phyloP scores from a whole-genome alignment of 2,797 vertebrate species.

The Buphagus erythrorhynchus region DNA sequence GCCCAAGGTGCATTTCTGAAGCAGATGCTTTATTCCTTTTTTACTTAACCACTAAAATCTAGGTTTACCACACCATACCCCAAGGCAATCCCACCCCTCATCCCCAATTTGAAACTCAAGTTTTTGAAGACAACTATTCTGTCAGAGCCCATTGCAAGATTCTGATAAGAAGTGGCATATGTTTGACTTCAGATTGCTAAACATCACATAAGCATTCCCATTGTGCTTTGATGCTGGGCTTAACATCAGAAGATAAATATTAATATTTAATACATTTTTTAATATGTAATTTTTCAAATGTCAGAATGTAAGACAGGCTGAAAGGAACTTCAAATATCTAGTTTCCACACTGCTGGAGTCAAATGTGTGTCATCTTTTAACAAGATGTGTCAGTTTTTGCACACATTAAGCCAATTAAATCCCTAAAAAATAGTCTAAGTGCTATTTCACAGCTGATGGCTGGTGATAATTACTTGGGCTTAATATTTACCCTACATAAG shows the following conservation, averaged over 20 bases:
- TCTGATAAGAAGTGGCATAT: background rate
- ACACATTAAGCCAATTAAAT: constrained; percentile 58
- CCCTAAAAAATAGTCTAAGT: constrained; percentile 23
- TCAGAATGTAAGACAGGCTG: constrained; percentile 28
- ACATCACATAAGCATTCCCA: constrained; percentile 3
- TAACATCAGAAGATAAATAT: constrained; percentile 45
- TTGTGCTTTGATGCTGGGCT: constrained; percentile 31
- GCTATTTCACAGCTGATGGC: constrained; percentile 46
- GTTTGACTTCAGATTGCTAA: constrained; percentile 37
- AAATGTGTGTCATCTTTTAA: constrained; percentile 27
- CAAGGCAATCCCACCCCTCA: background rate
- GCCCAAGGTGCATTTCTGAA: background rate
- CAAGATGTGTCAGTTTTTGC: background rate
- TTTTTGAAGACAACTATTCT: background rate
- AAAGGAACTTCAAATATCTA: constrained; percentile 20
- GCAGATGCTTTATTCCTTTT: background rate
- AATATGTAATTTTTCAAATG: constrained; percentile 48
- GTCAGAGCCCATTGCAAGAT: background rate
- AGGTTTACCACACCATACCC: background rate
- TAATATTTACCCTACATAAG: constrained; percentile 47
- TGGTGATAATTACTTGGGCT: constrained; percentile 52
- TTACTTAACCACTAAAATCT: background rate
- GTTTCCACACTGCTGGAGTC: constrained; percentile 10
- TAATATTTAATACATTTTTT: constrained; percentile 34
- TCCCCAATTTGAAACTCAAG: background rate